These are phyloP conservation scores for Eufriesea mexicana DNA, from an alignment of 1,140 invertebrate genomes.

Conservation along the genomic window DNA sequence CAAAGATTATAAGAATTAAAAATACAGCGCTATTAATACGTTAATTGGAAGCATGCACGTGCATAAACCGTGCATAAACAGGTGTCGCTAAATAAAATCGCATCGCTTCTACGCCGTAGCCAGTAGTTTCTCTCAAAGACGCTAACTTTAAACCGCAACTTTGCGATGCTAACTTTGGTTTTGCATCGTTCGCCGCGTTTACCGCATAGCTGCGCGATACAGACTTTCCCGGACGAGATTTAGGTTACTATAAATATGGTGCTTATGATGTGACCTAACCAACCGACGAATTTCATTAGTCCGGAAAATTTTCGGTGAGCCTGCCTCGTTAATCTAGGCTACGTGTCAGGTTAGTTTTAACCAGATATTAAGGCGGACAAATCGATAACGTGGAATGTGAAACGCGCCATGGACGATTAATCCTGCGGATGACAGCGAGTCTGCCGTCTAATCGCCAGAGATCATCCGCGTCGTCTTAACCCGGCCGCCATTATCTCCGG, in stretches of 20 bases:
- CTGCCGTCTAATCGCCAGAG: background rate
- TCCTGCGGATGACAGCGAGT: background rate
- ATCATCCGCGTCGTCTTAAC: background rate
- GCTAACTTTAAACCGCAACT: constrained; percentile 11
- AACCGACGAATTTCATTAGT: constrained; percentile 62
- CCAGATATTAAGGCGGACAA: constrained; percentile 36
- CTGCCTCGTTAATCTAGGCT: constrained; percentile 43
- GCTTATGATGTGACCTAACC: constrained; percentile 61
- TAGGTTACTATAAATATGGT: constrained; percentile 57
- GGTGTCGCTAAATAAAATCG: constrained; percentile 19
- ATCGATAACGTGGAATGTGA: constrained; percentile 19
- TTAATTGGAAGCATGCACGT: constrained; percentile 10
- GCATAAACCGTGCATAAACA: background rate
- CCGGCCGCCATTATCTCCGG: too few relatives aligned
- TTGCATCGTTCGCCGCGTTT: constrained; percentile 37
- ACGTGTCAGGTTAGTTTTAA: constrained; percentile 36
- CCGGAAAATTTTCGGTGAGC: constrained; percentile 60
- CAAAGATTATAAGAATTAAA: background rate
- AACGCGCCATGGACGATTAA: background rate
- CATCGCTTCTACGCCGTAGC: background rate
- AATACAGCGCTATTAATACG: background rate
- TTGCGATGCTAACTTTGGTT: constrained; percentile 33
- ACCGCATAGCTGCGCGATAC: constrained; percentile 14
- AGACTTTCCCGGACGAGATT: constrained; percentile 45
- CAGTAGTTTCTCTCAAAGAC: constrained; percentile 16